phyloP scores from a whole-genome alignment of 64 coral and sea anemone genomes.

The Cladopsammia gracilis region DNA sequence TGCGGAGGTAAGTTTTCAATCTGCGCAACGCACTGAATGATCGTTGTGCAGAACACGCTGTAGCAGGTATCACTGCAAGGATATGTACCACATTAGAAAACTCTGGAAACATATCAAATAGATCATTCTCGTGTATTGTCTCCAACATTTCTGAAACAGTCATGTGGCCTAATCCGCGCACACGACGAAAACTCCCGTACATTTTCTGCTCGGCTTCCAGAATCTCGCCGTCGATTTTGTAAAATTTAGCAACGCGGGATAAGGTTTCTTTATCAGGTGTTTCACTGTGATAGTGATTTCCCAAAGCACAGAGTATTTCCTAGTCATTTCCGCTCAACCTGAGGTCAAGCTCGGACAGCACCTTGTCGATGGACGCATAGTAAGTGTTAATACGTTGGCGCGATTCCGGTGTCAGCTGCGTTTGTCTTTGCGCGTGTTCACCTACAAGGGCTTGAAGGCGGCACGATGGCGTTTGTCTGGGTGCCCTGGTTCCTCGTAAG shows the following conservation, averaged over 20 bases:
- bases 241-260: background rate
- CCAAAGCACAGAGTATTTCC: too few species aligned
- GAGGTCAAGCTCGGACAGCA: too few species aligned
- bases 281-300: too few species aligned
- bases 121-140: conserved; percentile 21
- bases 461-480: background rate
- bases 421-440: conserved; percentile 33
- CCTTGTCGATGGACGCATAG: too few species aligned
- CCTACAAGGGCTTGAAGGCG: conserved; percentile 42
- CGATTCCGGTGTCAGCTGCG: conserved; percentile 20
- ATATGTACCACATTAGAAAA: conserved; percentile 27
- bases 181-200: conserved; percentile 17
- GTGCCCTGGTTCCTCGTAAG: too few species aligned
- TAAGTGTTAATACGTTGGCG: too few species aligned
- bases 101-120: conserved; percentile 18
- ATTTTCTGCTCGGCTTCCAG: conserved; percentile 28
- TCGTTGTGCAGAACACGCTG: conserved; percentile 14
- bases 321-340: too few species aligned
- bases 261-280: too few species aligned
- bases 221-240: conserved; percentile 32
- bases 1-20: conserved; percentile 35
- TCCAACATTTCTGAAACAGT: conserved; percentile 18
- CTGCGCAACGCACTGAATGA: conserved; percentile 6
- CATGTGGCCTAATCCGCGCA: conserved; percentile 1
- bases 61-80: conserved; percentile 39